Evolutionary conservation across 2,797 vertebrate species (phyloP).

Genomic region (Scolopax bukidnonensis): DNA sequence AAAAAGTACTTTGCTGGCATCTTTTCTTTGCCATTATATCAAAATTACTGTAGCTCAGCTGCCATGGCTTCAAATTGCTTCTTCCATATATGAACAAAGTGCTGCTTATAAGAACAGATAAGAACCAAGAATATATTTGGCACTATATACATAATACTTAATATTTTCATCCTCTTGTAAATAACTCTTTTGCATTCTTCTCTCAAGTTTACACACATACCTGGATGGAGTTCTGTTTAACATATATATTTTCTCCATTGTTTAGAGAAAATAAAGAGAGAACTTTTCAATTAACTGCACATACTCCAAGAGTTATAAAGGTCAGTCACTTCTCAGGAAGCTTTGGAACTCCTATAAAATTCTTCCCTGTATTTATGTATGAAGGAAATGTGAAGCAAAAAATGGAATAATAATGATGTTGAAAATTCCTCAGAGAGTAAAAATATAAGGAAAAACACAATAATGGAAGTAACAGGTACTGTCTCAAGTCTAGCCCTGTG

Average conservation of each 20-base stretch:
- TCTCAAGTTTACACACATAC: constrained; percentile 37
- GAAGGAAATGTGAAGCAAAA: not conserved
- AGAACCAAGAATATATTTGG: constrained; percentile 43
- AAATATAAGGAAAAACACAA: not conserved
- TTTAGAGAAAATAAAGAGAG: not conserved
- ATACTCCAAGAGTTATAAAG: not conserved
- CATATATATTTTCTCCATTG: not conserved
- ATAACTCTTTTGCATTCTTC: constrained; percentile 27
- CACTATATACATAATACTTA: constrained; percentile 28
- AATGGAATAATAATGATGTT: not conserved
- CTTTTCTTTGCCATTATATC: constrained; percentile 44
- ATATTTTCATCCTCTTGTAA: constrained; percentile 36
- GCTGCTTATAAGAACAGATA: constrained; percentile 55
- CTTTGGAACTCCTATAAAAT: not conserved
- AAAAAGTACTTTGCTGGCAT: constrained; percentile 54
- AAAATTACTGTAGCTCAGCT: constrained; percentile 53
- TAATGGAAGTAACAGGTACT: not conserved
- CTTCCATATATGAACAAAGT: constrained; percentile 31
- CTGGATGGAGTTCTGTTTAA: constrained; percentile 5
- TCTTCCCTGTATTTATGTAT: not conserved
- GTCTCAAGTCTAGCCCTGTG: not conserved
- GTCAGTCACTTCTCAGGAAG: not conserved
- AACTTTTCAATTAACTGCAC: constrained; percentile 5
- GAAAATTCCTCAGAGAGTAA: not conserved
- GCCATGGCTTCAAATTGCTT: constrained; percentile 20